Evolutionary conservation across 1,140 invertebrate species (phyloP), one percentile per base, ranked within the genome.

Genomic region (Radopholus similis): DNA sequence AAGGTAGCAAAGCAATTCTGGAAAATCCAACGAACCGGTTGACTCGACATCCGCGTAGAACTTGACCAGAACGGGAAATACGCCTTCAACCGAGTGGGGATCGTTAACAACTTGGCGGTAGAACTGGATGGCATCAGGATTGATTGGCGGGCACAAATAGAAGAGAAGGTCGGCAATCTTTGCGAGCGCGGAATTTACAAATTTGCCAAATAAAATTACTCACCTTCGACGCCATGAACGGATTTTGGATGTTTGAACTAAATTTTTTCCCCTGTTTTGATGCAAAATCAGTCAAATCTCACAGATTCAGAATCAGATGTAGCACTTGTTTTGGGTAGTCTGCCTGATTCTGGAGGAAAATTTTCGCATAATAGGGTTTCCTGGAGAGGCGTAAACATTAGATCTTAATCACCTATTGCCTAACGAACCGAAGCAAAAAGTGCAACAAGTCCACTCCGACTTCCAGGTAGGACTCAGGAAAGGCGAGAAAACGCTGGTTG

Each of bases 11-110:
- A 28, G 38, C n/a, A 30, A 11, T 51, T 13, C 6, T 4, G 11
- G 15, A 34, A 32, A 26, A 58, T n/a, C n/a, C n/a, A n/a, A 34
- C 28, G 3, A 6, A 23, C 95, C 95, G 11, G 93, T 97, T 2
- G 92, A 92, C 85, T 98, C 95, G 38, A 98, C 92, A 81, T 97
- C 87, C 69, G 93, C 93, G 83, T 97, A 98, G 84, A 97, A 97
- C 84, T 93, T 93, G 91, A 97, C 95, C 0, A 98, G 86, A 18
- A 90, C 89, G 57, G 91, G 89, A 0, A 92, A 90, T 38, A 97
- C 84, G 65, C 88, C 85, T 11, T 88, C 88, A 71, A 90, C 88
- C 2, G 92, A 91, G 72, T 96, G 87, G 38, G 89, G 89, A 84
- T 96, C 91, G 84, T 95, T 91, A 88, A 95, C 89, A 32, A 94